These are phyloP conservation scores for Keiferia lycopersicella DNA, from an alignment of 2,888 invertebrate genomes.

Conservation along the genomic window DNA sequence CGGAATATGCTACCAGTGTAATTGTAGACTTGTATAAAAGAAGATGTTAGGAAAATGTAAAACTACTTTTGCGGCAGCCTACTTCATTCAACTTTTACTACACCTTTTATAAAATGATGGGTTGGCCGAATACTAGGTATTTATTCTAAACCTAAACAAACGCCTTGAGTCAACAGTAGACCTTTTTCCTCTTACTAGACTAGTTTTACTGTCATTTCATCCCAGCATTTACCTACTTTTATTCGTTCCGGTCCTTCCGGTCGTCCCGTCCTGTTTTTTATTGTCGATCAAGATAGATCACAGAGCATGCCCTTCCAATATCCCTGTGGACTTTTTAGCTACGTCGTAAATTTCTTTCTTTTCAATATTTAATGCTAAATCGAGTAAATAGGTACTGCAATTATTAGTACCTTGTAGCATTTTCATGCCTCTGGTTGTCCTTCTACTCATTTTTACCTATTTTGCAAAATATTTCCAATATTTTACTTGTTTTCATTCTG, in stretches of 20 bases:
- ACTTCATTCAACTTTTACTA: too few species aligned
- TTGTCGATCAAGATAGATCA: slow-evolving; percentile 20
- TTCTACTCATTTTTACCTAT: too few species aligned
- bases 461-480: too few species aligned
- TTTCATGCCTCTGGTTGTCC: too few species aligned
- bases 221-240: slow-evolving; percentile 55
- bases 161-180: background rate
- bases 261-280: slow-evolving; percentile 57
- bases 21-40: slow-evolving; percentile 5
- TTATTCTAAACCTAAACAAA: slow-evolving; percentile 43
- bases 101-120: background rate
- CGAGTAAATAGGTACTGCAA: background rate
- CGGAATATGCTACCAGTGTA: background rate
- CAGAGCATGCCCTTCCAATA: background rate
- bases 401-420: too few species aligned
- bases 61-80: too few species aligned
- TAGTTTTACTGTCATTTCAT: slow-evolving; percentile 46
- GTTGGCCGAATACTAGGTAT: slow-evolving; percentile 30
- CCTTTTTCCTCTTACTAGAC: slow-evolving; percentile 26
- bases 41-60: too few species aligned
- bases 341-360: too few species aligned
- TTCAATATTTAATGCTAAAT: too few species aligned
- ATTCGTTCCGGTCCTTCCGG: slow-evolving; percentile 53
- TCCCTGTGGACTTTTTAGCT: too few species aligned
- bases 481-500: too few species aligned